Evolutionary conservation across 2,797 vertebrate species (phyloP).

Genomic region (Melanitta fusca): DNA sequence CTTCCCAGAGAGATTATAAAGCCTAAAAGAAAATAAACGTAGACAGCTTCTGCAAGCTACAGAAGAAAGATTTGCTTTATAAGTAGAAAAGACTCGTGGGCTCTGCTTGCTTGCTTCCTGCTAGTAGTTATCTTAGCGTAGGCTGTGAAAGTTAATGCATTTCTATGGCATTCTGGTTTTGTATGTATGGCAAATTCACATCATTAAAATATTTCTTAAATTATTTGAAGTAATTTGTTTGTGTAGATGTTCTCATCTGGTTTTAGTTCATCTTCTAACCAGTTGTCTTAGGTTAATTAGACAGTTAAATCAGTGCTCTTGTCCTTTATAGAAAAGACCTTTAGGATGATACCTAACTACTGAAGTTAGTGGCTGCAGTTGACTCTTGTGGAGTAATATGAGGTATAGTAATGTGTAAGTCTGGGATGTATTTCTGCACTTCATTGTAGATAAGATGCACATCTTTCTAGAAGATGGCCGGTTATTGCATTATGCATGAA

Average conservation of each 20-base stretch:
- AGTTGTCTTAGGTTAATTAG: background rate
- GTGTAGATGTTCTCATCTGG: background rate
- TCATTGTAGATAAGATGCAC: background rate
- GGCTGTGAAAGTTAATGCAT: background rate
- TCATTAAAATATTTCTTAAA: background rate
- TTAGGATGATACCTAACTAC: background rate
- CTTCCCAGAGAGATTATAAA: slow-evolving; percentile 17
- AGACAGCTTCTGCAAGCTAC: background rate
- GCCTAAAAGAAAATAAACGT: background rate
- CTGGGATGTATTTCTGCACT: background rate
- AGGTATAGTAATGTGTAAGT: background rate
- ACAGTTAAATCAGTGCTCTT: background rate
- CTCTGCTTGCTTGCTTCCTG: background rate
- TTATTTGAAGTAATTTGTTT: background rate
- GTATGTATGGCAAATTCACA: background rate
- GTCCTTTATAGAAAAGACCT: background rate
- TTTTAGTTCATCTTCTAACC: background rate
- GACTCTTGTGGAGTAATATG: background rate
- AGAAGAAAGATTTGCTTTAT: slow-evolving; percentile 6
- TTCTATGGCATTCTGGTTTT: background rate
- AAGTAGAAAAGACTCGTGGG: background rate
- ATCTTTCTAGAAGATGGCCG: background rate
- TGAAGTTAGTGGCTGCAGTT: background rate
- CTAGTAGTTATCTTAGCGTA: background rate
- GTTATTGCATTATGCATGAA: background rate